Evolutionary conservation across 2,797 vertebrate genomes (phyloP), one percentile per base, ranked within the genome.

Genomic region (Coccyzus lansbergi): DNA sequence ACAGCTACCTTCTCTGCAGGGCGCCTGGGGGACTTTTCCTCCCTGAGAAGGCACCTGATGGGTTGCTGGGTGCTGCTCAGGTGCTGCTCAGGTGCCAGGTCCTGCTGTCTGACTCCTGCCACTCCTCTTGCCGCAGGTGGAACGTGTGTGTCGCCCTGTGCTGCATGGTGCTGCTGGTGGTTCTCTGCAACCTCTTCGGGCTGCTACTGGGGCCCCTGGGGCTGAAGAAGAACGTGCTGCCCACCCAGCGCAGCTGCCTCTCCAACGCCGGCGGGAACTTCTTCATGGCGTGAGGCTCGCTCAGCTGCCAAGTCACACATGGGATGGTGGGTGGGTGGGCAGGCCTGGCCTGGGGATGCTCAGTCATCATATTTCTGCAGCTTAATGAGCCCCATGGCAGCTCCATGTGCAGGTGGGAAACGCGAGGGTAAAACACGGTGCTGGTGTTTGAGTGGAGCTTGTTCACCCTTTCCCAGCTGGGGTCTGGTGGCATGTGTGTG

Each of bases 261-360:
- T 97, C 99, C 4, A 34, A 98, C 28, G 98, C 97, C 0, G 98
- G 98, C 14, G 99, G 99, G 76, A 97, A 97, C 77, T 98, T 99
- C 97, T 93, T 99, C 83, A 98, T 99, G 98, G 98, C 97, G 99
- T 99, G 97, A 98, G 99, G 36, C 62, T 91, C 76, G 26, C 6
- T 25, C 1, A 6, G 48, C 56, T 71, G 63, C 63, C 1, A 42
- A 71, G 79, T 62, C 0, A 0, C 1, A 4, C 17, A 63, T 67
- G 83, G 86, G 87, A 92, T 0, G 0, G 16, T 68, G 86, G 93
- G 89, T 1, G 81, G 68, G 75, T 44, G 70, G 88, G 25, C 69
- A 81, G 42, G 42, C 63, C 68, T 56, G 74, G 59, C 38, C 22
- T 65, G 75, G 78, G 40, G 88, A 29, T 75, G 52, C 46, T 75